These are phyloP conservation scores for Fragum fragum DNA, from an alignment of 2,888 invertebrate species.

Conservation along the genomic window DNA sequence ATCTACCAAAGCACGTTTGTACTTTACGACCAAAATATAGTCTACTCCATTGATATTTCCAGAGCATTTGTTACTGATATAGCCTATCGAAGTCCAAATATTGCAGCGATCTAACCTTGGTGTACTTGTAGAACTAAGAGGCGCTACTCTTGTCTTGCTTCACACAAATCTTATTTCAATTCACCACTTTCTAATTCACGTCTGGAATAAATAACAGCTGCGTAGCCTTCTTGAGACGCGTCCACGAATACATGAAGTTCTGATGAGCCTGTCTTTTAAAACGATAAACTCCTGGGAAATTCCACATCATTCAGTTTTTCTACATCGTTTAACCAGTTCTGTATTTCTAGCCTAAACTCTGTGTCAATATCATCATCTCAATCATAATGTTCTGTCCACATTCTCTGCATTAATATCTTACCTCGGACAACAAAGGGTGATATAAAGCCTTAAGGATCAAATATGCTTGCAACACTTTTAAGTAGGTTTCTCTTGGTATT, in stretches of 20 bases:
- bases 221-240: constrained; percentile 24
- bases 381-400: too few species aligned
- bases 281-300: too few species aligned
- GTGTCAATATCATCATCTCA: too few species aligned
- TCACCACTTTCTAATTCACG: neutral
- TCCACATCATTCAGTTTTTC: too few species aligned
- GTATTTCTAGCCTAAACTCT: too few species aligned
- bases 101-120: constrained; percentile 40
- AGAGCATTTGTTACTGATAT: constrained; percentile 5
- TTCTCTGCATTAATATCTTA: too few species aligned
- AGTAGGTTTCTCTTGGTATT: too few species aligned
- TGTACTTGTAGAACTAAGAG: constrained; percentile 38
- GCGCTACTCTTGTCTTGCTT: constrained; percentile 46
- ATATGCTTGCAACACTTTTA: too few species aligned
- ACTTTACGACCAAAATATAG: constrained; percentile 50
- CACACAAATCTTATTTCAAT: constrained; percentile 22
- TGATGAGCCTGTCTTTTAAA: too few species aligned
- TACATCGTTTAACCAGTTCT: too few species aligned
- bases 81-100: constrained; percentile 13
- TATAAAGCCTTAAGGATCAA: too few species aligned
- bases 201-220: constrained; percentile 38
- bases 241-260: constrained; percentile 44
- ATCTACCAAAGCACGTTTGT: constrained; percentile 38
- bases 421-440: too few species aligned
- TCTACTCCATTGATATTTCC: neutral